Evolutionary conservation across 2,797 vertebrate genomes (phyloP), one percentile per base, ranked within the genome.

Genomic region (Knipowitschia caucasica): DNA sequence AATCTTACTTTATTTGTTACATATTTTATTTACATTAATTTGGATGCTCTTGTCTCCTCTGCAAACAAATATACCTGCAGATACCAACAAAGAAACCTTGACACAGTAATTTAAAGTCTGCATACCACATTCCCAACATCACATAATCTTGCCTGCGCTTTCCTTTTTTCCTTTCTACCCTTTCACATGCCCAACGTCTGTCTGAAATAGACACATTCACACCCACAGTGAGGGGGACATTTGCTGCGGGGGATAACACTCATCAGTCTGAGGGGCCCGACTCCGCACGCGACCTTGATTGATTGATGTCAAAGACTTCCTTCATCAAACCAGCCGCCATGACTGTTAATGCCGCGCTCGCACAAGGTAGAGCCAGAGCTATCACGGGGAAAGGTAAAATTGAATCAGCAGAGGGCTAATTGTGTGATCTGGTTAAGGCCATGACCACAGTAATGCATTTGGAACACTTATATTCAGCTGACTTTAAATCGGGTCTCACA

Each of bases 241-340:
- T 75, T 76, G 63, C 64, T 76, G 71, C 36, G 34, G 69, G 73
- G 11, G 29, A 59, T 73, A 72, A 77, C 78, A 77, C 78, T 81
- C 77, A 86, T 87, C 86, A 78, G 72, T 75, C 75, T 79, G 63
- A 83, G 70, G 79, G 75, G 75, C 80, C 77, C 77, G 62, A 75
- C 73, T 72, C 54, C 36, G 59, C 54, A 17, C 40, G 42, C 76
- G 86, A 85, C 84, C 88, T 89, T 80, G 83, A 88, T 77, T 82
- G 82, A 88, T 83, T 79, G 81, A 66, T 69, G 67, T 74, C 54
- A 66, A 54, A 60, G 67, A 73, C 70, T 58, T 61, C 44, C 44
- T 78, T 57, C 27, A 18, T 17, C 67, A 79, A 81, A 83, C 44
- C 55, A 75, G 81, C 53, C 42, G 53, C 85, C 86, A 85, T 82